Evolutionary conservation across 1,140 invertebrate genomes (phyloP).

Genomic region (Battus philenor): DNA sequence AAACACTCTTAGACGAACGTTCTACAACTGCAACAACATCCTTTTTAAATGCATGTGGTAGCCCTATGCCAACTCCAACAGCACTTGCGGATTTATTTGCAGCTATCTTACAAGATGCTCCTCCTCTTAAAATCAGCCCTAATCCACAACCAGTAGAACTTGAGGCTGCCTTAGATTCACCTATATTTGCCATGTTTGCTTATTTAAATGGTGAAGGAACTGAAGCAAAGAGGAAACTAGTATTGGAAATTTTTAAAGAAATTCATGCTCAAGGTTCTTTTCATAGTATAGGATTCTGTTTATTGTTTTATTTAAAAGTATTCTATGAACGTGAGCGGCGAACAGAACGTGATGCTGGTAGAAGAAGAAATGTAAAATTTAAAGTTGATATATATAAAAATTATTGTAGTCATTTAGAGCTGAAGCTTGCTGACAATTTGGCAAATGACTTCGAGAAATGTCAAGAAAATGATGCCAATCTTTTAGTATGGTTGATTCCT

Average conservation of each 20-base stretch:
- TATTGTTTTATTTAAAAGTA: conserved; percentile 81
- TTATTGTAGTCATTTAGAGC: conserved; percentile 87
- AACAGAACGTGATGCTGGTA: conserved; percentile 56
- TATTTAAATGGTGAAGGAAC: conserved; percentile 76
- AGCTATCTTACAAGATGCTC: conserved; percentile 57
- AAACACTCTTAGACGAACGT: conserved; percentile 76
- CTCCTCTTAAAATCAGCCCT: conserved; percentile 44
- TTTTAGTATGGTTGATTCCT: conserved; percentile 93
- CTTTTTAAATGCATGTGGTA: conserved; percentile 74
- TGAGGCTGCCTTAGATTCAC: conserved; percentile 49
- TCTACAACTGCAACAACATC: conserved; percentile 75
- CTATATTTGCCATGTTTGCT: conserved; percentile 63
- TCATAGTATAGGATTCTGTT: conserved; percentile 87
- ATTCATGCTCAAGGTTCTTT: conserved; percentile 81
- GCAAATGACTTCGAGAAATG: conserved; percentile 89
- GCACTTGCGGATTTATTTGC: conserved; percentile 66
- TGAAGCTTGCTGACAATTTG: conserved; percentile 86
- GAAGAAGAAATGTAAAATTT: conserved; percentile 82
- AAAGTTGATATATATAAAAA: conserved; percentile 91
- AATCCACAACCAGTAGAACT: conserved; percentile 54
- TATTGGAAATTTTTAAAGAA: conserved; percentile 85
- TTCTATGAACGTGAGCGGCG: conserved; percentile 61
- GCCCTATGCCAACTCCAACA: conserved; percentile 70
- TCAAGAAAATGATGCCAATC: conserved; percentile 90
- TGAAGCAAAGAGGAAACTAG: conserved; percentile 86